Evolutionary conservation across 2,797 vertebrate genomes (phyloP), one percentile per base, ranked within the genome.

Genomic region (Megaceryle alcyon): DNA sequence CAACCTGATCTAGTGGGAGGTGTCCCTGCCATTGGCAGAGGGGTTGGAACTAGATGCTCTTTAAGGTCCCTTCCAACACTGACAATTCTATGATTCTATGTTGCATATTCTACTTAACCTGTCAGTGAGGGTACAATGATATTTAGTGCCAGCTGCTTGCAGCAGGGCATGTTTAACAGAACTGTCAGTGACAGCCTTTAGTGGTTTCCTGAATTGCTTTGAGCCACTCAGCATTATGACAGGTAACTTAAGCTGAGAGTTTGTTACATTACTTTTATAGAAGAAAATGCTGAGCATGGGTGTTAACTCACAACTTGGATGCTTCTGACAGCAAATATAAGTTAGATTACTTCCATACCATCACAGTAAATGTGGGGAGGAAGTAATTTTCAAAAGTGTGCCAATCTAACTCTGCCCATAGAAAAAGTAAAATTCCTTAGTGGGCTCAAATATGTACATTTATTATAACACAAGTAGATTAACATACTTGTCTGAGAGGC

Each of bases 61-160:
- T 41, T 41, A 41, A 41, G 39, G 39, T 41, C 39, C 13, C 39
- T 41, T 41, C 39, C 39, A 41, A 41, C 39, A 13, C 39, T 41
- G 39, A 41, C 39, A 41, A 41, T 14, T 41, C 39, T 14, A 41
- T 41, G 39, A 41, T 41, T 41, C 18, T 68, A 56, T 92, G 39
- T 49, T 92, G 44, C 71, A 94, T 91, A 94, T 96, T 95, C 94
- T 97, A 56, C 69, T 91, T 96, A 95, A 97, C 90, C 64, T 82
- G 84, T 92, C 83, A 96, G 78, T 83, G 4, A 25, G 70, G 48
- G 68, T 65, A 56, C 43, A 93, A 68, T 69, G 91, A 89, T 90
- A 66, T 88, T 97, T 95, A 77, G 80, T 65, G 95, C 76, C 90
- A 97, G 96, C 37, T 95, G 82, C 81, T 96, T 97, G 83, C 68